These are phyloP conservation scores for Naja naja DNA, from an alignment of 2,113 vertebrate genomes.

Conservation along the genomic window DNA sequence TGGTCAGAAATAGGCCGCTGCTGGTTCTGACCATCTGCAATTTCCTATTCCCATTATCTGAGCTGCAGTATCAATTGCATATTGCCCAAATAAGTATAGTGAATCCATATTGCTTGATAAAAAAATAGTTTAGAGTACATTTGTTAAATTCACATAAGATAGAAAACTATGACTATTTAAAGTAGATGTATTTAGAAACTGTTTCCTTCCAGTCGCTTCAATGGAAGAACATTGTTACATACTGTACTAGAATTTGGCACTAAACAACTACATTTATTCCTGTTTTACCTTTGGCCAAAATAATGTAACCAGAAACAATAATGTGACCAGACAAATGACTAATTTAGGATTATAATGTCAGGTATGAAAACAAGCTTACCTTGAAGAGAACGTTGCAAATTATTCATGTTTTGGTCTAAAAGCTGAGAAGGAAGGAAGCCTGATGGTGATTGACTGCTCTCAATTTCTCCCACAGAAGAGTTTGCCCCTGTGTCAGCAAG, in stretches of 20 bases:
- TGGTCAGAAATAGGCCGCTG: background rate
- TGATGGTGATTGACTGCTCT: slow-evolving; percentile 53
- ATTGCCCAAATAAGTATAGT: background rate
- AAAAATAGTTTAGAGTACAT: background rate
- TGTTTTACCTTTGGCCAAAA: background rate
- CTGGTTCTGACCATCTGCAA: background rate
- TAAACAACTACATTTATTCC: background rate
- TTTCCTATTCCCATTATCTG: background rate
- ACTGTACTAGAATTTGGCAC: background rate
- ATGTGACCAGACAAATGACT: background rate
- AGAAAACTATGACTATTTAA: background rate
- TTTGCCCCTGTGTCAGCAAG: slow-evolving; percentile 34
- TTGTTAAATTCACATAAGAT: background rate
- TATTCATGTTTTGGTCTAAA: slow-evolving; percentile 86
- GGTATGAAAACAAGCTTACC: slow-evolving; percentile 63
- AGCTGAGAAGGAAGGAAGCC: slow-evolving; percentile 92
- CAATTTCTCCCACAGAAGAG: slow-evolving; percentile 60
- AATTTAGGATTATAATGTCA: background rate
- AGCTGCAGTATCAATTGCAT: background rate
- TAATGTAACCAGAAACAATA: background rate
- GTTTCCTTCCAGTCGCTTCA: background rate
- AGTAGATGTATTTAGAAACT: background rate
- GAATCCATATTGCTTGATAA: background rate
- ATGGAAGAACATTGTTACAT: background rate
- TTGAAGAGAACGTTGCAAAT: slow-evolving; percentile 76